Conservation (phyloP, 2,888 invertebrate species). For the Hyposoter dolosus region DNA sequence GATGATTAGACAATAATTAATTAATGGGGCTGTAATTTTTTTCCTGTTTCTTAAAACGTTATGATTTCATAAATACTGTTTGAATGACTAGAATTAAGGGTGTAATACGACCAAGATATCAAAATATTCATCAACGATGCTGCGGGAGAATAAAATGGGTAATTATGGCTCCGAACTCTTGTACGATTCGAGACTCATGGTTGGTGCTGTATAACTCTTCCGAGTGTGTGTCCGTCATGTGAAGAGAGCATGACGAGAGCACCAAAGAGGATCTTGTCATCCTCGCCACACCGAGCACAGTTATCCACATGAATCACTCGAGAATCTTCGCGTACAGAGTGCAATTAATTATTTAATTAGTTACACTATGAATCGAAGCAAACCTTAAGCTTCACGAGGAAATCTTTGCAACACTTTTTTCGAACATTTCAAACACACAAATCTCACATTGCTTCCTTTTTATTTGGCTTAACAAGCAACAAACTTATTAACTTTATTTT, state of each 20-base stretch:
- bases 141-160: background rate
- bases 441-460: background rate
- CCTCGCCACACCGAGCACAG: background rate
- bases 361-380: conserved; percentile 23
- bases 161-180: conserved; percentile 44
- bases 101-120: background rate
- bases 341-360: conserved; percentile 57
- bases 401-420: conserved; percentile 41
- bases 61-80: too few species aligned
- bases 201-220: conserved; percentile 1
- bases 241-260: conserved; percentile 81
- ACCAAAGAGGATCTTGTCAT: background rate
- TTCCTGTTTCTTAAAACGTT: too few species aligned
- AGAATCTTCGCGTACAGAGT: conserved; percentile 10
- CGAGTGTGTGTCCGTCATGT: conserved; percentile 68
- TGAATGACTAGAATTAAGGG: background rate
- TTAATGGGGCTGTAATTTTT: background rate
- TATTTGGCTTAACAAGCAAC: background rate
- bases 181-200: conserved; percentile 13
- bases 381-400: background rate
- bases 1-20: too few species aligned
- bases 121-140: background rate
- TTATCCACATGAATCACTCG: conserved; percentile 24
- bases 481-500: background rate
- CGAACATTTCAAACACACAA: background rate